Evolutionary conservation across 2,797 vertebrate genomes (phyloP).

Genomic region (Trematomus bernacchii): DNA sequence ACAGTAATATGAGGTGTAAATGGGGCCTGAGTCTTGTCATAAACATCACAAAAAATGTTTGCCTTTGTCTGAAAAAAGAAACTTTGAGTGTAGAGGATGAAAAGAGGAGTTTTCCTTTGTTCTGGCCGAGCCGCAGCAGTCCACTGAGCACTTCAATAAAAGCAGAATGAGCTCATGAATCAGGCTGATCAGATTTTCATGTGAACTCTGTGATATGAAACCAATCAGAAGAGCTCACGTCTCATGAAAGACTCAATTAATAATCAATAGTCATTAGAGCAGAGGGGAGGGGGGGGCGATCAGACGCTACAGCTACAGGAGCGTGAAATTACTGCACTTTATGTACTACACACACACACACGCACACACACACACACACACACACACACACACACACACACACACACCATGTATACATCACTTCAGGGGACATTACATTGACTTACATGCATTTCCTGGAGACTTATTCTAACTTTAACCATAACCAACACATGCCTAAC

Average conservation of each 20-base stretch:
- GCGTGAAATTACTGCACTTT: constrained; percentile 72
- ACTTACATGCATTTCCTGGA: too few species aligned
- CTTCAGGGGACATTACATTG: too few species aligned
- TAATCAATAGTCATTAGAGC: constrained; percentile 75
- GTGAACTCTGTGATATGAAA: constrained; percentile 66
- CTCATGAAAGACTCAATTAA: constrained; percentile 73
- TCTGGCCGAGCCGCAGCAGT: constrained; percentile 15
- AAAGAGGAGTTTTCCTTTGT: constrained; percentile 11
- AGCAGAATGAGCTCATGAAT: constrained; percentile 44
- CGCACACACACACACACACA: constrained; percentile 17
- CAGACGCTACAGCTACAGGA: constrained; percentile 54
- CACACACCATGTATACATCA: too few species aligned
- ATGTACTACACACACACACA: constrained; percentile 25
- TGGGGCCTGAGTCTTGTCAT: not conserved
- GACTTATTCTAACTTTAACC: too few species aligned
- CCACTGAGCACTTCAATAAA: constrained; percentile 38
- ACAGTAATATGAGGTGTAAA: not conserved
- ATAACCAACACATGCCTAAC: too few species aligned
- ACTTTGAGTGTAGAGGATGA: constrained; percentile 1
- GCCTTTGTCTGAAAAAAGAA: not conserved
- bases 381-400: constrained; percentile 10
- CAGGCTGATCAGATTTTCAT: constrained; percentile 55
- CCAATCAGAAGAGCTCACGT: constrained; percentile 53
- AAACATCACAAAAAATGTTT: not conserved
- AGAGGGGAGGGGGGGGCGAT: constrained; percentile 43